phyloP scores from a whole-genome alignment of 1,140 invertebrate genomes.

The Brachionus asplanchnoidis region DNA sequence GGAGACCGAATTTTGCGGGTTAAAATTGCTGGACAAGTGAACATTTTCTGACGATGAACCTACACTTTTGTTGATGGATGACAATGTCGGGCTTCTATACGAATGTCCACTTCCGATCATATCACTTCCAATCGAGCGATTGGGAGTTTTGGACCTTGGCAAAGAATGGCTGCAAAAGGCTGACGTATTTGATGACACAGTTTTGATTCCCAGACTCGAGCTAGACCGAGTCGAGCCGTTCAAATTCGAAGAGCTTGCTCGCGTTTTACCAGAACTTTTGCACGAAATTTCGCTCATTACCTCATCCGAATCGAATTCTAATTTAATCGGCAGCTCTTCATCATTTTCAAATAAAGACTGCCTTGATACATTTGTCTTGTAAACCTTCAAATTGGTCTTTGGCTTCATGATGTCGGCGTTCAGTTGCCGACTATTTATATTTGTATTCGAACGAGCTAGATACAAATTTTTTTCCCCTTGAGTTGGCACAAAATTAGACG shows the following conservation, averaged over 20 bases:
- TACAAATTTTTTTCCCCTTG: neutral
- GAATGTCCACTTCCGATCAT: neutral
- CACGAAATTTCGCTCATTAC: constrained; percentile 5
- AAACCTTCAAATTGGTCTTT: neutral
- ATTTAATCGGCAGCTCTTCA: neutral
- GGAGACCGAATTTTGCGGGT: neutral
- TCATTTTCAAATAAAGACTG: constrained; percentile 17
- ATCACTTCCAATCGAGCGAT: neutral
- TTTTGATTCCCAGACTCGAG: constrained; percentile 9
- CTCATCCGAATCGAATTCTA: constrained; percentile 18
- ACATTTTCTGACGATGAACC: neutral
- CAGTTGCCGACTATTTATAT: neutral
- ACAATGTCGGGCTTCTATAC: neutral
- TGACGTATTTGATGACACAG: neutral
- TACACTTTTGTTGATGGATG: constrained; percentile 17
- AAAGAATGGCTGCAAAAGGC: constrained; percentile 11
- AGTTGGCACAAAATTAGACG: neutral
- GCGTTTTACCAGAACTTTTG: neutral
- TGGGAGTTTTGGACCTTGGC: neutral
- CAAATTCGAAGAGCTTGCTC: neutral
- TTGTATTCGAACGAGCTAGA: constrained; percentile 9
- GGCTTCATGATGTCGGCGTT: neutral
- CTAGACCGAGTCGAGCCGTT: neutral
- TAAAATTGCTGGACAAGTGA: neutral
- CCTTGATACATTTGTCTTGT: neutral